Base-by-base conservation (phyloP, 2,888 invertebrate genomes). In the Mayetiola destructor region DNA sequence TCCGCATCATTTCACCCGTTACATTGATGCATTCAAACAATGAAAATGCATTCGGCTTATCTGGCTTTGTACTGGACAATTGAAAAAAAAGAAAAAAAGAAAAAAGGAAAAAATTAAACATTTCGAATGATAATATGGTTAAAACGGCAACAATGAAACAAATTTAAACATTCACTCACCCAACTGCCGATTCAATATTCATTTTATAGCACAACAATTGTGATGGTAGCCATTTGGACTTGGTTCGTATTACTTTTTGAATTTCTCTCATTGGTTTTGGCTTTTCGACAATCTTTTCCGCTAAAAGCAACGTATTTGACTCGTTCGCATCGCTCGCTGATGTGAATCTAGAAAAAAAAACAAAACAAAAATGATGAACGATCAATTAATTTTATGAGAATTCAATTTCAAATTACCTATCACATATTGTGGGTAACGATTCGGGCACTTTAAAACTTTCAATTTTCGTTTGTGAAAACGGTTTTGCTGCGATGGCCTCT, bases 181-280 rank as follows among this genome's bases (percentile, higher is more conserved):
- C 37, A 30, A 78, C 78, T 60, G 80, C 82, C 0, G 94, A 89
- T 68, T 94, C 86, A 29, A 99, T 81, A 68, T 99, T 97, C 68
- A 96, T 97, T 42, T 95, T 76, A 69, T 88, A 91, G 68, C 92
- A 95, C 0, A 99, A 75, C 8, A 90, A 68, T 40, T 81, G 73
- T 61, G 83, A 80, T 0, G 97, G 97, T 61, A 84, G 80, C 97
- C 97, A 99, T 48, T 80, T 74, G 0, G 66, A 65, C 29, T 76
- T 76, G 5, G 72, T 74, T 56, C 93, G 1, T 88, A 93, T 66
- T 85, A 76, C 59, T 77, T 76, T 0, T 90, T 92, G 70, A 83
- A 88, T 75, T 60, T 64, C 64, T 4, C 12, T 56, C 1, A 39
- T 18, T 59, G 35, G 10, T 53, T 36, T 56, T 54, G 12, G 10